Conservation (phyloP, 2,888 invertebrate species). For the Chloromyia formosa region DNA sequence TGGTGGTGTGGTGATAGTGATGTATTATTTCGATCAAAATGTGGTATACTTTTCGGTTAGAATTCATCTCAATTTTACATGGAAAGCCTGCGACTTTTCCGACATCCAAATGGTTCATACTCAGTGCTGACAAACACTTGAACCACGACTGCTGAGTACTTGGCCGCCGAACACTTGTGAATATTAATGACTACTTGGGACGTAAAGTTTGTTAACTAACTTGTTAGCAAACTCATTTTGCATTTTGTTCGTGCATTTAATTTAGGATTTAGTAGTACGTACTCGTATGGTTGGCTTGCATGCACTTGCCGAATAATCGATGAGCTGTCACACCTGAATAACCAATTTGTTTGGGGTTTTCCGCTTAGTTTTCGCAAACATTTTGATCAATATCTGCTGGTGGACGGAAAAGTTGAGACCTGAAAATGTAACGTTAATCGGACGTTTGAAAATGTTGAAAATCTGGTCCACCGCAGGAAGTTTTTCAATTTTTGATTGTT, state of each 20-base stretch:
- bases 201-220: slow-evolving; percentile 31
- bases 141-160: background rate
- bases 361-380: too few species aligned
- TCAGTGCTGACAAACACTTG: too few species aligned
- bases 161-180: slow-evolving; percentile 23
- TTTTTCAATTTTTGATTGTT: too few species aligned
- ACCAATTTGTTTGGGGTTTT: background rate
- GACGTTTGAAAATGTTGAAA: too few species aligned
- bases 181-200: slow-evolving; percentile 37
- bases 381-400: too few species aligned
- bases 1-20: too few species aligned
- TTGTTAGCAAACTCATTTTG: slow-evolving; percentile 27
- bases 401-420: too few species aligned
- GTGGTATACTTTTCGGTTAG: background rate
- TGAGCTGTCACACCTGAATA: slow-evolving; percentile 22
- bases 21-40: too few species aligned
- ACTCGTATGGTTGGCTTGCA: too few species aligned
- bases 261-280: too few species aligned
- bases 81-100: background rate
- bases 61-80: slow-evolving; percentile 1
- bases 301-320: slow-evolving; percentile 7
- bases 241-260: slow-evolving; percentile 13
- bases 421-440: too few species aligned
- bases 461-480: too few species aligned
- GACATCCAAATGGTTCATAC: background rate